Evolutionary conservation across 2,888 invertebrate genomes (phyloP).

Genomic region (Byasa hedistus): DNA sequence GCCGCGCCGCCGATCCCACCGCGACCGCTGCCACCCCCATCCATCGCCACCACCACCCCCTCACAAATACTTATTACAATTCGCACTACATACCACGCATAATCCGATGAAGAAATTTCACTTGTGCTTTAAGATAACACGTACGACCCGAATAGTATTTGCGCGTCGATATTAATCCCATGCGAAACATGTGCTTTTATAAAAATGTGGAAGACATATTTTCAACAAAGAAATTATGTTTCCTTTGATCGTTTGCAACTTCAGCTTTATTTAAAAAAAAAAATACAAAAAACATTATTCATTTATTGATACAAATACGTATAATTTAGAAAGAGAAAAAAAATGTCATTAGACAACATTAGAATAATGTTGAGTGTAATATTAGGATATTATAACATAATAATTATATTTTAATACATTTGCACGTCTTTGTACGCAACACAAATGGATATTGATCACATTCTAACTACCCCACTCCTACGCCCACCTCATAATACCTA

Average conservation of each 20-base stretch:
- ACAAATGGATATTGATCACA: not conserved
- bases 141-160: constrained; percentile 20
- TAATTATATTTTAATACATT: too few relatives aligned
- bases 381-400: too few relatives aligned
- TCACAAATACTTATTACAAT: constrained; percentile 75
- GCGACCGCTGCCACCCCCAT: constrained; percentile 51
- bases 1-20: constrained; percentile 60
- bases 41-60: constrained; percentile 52
- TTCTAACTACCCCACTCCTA: not conserved
- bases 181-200: not conserved
- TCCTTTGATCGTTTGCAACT: not conserved
- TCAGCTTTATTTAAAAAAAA: not conserved
- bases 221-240: not conserved
- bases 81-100: constrained; percentile 73
- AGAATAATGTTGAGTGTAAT: not conserved
- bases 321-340: too few relatives aligned
- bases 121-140: constrained; percentile 53
- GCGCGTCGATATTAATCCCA: constrained; percentile 1
- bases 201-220: not conserved
- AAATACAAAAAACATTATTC: too few relatives aligned
- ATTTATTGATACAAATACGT: too few relatives aligned
- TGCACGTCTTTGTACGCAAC: not conserved
- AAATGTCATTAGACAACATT: too few relatives aligned
- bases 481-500: constrained; percentile 30
- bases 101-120: constrained; percentile 74